Conservation (phyloP, 2,888 invertebrate genomes). For the Criorhina ranunculi region DNA sequence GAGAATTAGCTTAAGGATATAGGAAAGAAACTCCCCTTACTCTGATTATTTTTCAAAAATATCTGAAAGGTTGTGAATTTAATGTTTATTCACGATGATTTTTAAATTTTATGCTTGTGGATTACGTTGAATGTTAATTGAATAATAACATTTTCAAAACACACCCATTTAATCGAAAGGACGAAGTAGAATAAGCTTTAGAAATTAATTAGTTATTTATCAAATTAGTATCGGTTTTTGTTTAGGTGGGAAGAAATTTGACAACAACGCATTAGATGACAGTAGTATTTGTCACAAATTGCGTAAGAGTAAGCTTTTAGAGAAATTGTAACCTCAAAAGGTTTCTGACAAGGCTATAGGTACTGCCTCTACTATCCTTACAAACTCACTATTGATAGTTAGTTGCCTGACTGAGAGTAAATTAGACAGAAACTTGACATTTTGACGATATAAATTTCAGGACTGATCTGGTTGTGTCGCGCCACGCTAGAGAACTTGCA, state of each 20-base stretch:
- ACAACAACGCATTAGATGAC: neutral
- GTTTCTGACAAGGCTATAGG: no score
- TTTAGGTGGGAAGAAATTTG: no score
- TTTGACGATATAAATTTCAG: no score
- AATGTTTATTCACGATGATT: conserved; percentile 28
- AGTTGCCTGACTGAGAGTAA: no score
- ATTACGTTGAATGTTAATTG: conserved; percentile 10
- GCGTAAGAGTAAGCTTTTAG: no score
- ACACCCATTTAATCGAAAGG: neutral
- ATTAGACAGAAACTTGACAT: no score
- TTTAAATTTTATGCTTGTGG: conserved; percentile 24
- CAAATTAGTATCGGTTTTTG: neutral
- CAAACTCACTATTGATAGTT: no score
- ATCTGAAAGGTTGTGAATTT: neutral
- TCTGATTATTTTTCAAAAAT: neutral
- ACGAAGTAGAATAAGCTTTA: neutral
- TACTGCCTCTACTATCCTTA: no score
- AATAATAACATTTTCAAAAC: conserved; percentile 16
- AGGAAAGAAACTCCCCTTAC: neutral
- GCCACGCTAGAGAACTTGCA: no score
- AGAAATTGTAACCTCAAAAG: no score
- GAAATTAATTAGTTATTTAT: conserved; percentile 2
- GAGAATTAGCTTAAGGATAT: neutral
- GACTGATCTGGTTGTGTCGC: no score
- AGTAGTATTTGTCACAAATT: no score